phyloP scores from a whole-genome alignment of 2,797 vertebrate genomes.

The Spinus pinus region DNA sequence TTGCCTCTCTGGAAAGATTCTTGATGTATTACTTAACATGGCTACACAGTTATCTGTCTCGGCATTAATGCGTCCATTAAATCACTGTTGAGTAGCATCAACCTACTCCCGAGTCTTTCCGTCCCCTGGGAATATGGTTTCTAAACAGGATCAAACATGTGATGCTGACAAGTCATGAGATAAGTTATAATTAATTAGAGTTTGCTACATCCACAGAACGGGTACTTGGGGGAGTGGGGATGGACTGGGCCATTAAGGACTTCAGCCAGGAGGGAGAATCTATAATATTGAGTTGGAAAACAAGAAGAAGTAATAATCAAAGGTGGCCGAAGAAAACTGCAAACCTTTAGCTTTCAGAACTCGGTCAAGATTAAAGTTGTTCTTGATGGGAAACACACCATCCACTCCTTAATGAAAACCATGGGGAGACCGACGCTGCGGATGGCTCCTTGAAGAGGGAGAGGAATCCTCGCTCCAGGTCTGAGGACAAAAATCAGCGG shows the following conservation, averaged over 20 bases:
- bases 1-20: slow-evolving; percentile 39
- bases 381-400: slow-evolving; percentile 66
- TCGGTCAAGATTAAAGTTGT: slow-evolving; percentile 62
- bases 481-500: not conserved
- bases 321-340: slow-evolving; percentile 63
- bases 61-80: slow-evolving; percentile 62
- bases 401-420: slow-evolving; percentile 59
- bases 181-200: slow-evolving; percentile 67
- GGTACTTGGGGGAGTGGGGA: slow-evolving; percentile 55
- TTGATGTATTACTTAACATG: slow-evolving; percentile 55
- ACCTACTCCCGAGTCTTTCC: slow-evolving; percentile 41
- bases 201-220: slow-evolving; percentile 49
- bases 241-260: slow-evolving; percentile 43
- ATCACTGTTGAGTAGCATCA: slow-evolving; percentile 46
- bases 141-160: slow-evolving; percentile 60
- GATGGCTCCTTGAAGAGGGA: slow-evolving; percentile 20
- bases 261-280: slow-evolving; percentile 39
- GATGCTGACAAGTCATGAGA: slow-evolving; percentile 59
- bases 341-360: slow-evolving; percentile 63
- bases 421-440: slow-evolving; percentile 15
- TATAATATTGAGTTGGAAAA: slow-evolving; percentile 62
- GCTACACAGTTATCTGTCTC: slow-evolving; percentile 18
- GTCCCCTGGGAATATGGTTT: slow-evolving; percentile 63
- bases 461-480: not conserved
- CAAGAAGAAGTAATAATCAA: slow-evolving; percentile 56